phyloP scores from a whole-genome alignment of 2,113 vertebrate genomes.

The Bubo scandiacus region DNA sequence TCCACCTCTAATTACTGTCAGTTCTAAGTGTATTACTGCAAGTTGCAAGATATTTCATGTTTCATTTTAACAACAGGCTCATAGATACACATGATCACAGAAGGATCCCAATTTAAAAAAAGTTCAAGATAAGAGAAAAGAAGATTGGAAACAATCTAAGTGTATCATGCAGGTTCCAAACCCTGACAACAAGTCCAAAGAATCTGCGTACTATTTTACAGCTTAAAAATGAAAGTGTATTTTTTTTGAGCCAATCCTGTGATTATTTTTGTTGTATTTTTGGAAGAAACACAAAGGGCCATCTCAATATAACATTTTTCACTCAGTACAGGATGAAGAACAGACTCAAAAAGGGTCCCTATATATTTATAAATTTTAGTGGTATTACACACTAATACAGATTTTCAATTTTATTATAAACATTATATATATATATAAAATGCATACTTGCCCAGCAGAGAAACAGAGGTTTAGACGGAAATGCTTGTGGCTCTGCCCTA shows the following conservation, averaged over 20 bases:
- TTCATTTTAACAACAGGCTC: neutral
- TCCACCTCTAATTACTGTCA: neutral
- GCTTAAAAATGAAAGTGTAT: neutral
- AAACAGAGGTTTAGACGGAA: neutral
- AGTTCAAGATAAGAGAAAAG: neutral
- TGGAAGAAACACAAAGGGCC: neutral
- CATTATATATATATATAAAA: neutral
- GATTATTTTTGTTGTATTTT: neutral
- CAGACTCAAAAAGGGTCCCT: neutral
- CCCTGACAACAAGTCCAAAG: neutral
- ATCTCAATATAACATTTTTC: neutral
- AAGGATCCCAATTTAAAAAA: neutral
- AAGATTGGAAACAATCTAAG: neutral
- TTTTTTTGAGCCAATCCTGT: neutral
- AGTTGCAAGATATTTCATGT: neutral
- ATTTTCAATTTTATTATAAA: neutral
- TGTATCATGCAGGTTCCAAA: neutral
- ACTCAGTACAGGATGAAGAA: neutral
- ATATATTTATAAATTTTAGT: neutral
- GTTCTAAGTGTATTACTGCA: neutral
- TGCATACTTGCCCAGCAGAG: neutral
- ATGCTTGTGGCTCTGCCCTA: neutral
- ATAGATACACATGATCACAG: neutral
- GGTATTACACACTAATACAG: neutral
- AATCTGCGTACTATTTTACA: neutral